Percentiles rank a stretch among this genome's conserved stretches.
Conservation (phyloP, 1,140 invertebrate genomes). For the Drosophila arawakana region DNA sequence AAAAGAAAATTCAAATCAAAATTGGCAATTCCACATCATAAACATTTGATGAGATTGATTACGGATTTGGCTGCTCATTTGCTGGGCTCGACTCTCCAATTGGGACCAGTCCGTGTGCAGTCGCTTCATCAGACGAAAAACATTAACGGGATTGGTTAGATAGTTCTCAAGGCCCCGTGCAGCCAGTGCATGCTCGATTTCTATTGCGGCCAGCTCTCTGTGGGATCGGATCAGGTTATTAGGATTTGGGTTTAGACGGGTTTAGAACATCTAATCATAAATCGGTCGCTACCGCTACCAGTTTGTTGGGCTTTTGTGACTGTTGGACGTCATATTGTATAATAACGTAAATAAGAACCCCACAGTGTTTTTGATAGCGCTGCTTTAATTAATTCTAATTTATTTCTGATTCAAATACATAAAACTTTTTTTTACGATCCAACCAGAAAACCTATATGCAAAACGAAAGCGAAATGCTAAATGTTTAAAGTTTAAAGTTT, state of each 20-base stretch:
- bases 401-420: slow-evolving; percentile 69
- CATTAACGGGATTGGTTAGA: slow-evolving; percentile 97
- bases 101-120: slow-evolving; percentile 95
- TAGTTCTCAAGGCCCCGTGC: slow-evolving; percentile 92
- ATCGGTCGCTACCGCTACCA: slow-evolving; percentile 62
- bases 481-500: slow-evolving; percentile 26
- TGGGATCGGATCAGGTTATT: slow-evolving; percentile 47
- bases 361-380: slow-evolving; percentile 28
- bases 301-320: slow-evolving; percentile 56
- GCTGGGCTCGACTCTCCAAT: slow-evolving; percentile 84
- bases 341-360: slow-evolving; percentile 35
- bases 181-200: slow-evolving; percentile 90
- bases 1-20: neutral
- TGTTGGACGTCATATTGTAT: slow-evolving; percentile 55
- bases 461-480: slow-evolving; percentile 73
- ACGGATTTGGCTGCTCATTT: slow-evolving; percentile 45
- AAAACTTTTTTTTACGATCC: slow-evolving; percentile 65
- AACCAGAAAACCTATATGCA: slow-evolving; percentile 34
- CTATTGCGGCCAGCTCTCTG: slow-evolving; percentile 88
- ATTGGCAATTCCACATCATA: neutral
- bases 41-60: neutral
- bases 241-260: slow-evolving; percentile 34
- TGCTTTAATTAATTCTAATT: slow-evolving; percentile 76
- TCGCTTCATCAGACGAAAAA: slow-evolving; percentile 97
- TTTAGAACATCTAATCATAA: slow-evolving; percentile 47